Conservation (phyloP, 2,797 vertebrate genomes). For the Synaphobranchus kaupii region DNA sequence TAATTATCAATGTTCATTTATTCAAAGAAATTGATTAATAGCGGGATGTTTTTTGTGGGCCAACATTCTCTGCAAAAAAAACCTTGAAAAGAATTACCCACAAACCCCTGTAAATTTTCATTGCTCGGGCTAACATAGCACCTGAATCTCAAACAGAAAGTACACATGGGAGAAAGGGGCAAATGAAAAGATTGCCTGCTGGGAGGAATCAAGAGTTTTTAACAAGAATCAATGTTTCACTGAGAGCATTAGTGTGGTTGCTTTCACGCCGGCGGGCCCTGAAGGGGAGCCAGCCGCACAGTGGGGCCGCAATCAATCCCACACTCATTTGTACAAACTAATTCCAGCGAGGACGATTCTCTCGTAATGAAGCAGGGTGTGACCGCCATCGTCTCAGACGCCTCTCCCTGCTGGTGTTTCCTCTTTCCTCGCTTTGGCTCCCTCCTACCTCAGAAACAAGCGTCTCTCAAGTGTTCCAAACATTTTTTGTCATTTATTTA, state of each 20-base stretch:
- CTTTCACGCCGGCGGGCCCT: background rate
- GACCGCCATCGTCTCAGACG: background rate
- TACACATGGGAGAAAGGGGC: background rate
- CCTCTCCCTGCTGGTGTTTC: background rate
- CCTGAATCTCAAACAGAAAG: constrained; percentile 14
- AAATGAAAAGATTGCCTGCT: background rate
- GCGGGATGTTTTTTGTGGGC: background rate
- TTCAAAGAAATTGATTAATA: background rate
- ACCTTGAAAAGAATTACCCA: background rate
- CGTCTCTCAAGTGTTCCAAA: background rate
- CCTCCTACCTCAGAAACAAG: background rate
- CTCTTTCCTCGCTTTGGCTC: background rate
- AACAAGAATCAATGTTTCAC: constrained; percentile 12
- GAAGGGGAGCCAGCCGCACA: background rate
- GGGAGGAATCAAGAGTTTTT: constrained; percentile 17
- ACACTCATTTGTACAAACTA: constrained; percentile 11
- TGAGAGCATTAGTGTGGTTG: background rate
- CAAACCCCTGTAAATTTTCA: background rate
- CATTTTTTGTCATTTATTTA: background rate
- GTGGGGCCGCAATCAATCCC: constrained; percentile 7
- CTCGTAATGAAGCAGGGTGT: background rate
- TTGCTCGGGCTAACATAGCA: background rate
- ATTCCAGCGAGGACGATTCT: background rate
- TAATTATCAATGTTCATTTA: background rate
- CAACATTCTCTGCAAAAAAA: background rate